Percentiles rank a stretch among this genome's conserved stretches.
phyloP scores from a whole-genome alignment of 2,888 invertebrate genomes.

The Habroteleia sp. region DNA sequence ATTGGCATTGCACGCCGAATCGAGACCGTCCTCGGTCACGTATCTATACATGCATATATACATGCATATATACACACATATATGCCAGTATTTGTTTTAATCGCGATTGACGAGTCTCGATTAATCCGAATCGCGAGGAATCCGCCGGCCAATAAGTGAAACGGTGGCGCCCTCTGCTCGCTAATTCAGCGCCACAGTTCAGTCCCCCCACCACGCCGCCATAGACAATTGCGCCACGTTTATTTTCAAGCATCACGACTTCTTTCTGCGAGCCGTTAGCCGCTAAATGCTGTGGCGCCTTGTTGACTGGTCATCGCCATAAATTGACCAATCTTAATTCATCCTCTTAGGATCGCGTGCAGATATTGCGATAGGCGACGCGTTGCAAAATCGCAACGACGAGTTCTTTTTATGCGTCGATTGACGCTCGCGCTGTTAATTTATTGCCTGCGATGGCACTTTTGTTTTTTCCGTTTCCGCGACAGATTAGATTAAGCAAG shows the following conservation, averaged over 20 bases:
- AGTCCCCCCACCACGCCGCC: slow-evolving; percentile 35
- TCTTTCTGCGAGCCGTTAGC: slow-evolving; percentile 45
- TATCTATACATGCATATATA: no score
- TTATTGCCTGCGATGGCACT: slow-evolving; percentile 4
- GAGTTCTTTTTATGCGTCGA: slow-evolving; percentile 7
- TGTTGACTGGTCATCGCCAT: slow-evolving; percentile 75
- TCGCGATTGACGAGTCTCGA: slow-evolving; percentile 71
- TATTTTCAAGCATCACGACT: slow-evolving; percentile 31
- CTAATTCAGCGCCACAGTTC: slow-evolving; percentile 78
- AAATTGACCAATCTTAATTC: slow-evolving; percentile 77
- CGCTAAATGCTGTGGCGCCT: slow-evolving; percentile 77
- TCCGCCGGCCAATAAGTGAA: slow-evolving; percentile 76
- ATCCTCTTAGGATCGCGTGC: slow-evolving; percentile 58
- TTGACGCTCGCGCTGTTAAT: slow-evolving; percentile 25
- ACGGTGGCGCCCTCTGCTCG: slow-evolving; percentile 67
- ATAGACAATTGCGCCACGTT: slow-evolving; percentile 38
- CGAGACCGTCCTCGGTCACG: slow-evolving; percentile 29
- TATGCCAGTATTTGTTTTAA: slow-evolving; percentile 68
- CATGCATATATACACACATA: no score
- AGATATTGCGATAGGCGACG: slow-evolving; percentile 49
- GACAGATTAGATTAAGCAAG: slow-evolving; percentile 1
- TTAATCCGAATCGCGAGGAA: slow-evolving; percentile 72
- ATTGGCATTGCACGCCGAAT: slow-evolving; percentile 47
- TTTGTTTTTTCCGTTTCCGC: no score
- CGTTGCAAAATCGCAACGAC: slow-evolving; percentile 47